Evolutionary conservation across 2,888 invertebrate genomes (phyloP).

Genomic region (Patella ulyssiponensis): DNA sequence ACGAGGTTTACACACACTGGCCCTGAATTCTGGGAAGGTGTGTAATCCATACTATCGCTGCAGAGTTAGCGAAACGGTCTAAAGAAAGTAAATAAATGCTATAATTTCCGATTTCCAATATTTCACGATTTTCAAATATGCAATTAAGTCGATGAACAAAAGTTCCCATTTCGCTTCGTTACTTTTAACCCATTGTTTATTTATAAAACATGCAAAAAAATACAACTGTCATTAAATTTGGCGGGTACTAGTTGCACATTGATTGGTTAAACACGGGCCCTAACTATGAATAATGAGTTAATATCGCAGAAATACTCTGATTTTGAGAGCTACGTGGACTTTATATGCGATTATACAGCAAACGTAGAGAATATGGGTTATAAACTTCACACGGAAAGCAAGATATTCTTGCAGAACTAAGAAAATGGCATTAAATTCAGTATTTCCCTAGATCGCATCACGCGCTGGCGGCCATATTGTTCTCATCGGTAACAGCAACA

Average conservation of each 20-base stretch:
- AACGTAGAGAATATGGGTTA: not conserved
- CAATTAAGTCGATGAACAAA: no score
- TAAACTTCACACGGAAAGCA: not conserved
- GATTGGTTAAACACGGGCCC: slow-evolving; percentile 44
- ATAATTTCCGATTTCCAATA: no score
- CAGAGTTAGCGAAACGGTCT: no score
- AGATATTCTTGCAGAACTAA: not conserved
- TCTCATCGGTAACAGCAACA: slow-evolving; percentile 52
- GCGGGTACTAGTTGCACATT: slow-evolving; percentile 42
- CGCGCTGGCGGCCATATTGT: slow-evolving; percentile 32
- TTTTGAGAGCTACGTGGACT: not conserved
- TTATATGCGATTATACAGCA: not conserved
- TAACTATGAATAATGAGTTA: slow-evolving; percentile 39
- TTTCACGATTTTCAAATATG: no score
- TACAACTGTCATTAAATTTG: slow-evolving; percentile 38
- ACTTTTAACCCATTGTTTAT: not conserved
- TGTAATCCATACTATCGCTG: no score
- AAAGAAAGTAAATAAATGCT: no score
- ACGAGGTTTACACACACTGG: not conserved
- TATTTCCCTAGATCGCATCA: slow-evolving; percentile 18
- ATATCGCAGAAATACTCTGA: not conserved
- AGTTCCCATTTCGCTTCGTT: no score
- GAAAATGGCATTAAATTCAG: not conserved
- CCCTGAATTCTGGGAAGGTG: no score
- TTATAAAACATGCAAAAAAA: slow-evolving; percentile 6